Evolutionary conservation across 2,888 invertebrate species (phyloP).

Genomic region (Schizaphis graminum): DNA sequence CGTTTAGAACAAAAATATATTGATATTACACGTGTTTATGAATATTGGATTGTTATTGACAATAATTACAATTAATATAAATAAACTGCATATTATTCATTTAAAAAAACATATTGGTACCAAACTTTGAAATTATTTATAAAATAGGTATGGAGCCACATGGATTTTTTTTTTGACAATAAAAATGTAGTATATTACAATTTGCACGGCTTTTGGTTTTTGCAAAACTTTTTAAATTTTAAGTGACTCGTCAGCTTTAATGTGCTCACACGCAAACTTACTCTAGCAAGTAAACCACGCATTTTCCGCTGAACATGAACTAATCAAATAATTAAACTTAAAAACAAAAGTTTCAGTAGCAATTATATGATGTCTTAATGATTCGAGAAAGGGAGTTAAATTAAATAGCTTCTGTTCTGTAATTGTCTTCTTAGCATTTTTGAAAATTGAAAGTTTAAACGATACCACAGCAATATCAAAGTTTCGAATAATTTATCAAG

Average conservation of each 20-base stretch:
- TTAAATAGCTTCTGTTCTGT: conserved; percentile 4
- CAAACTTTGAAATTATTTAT: neutral
- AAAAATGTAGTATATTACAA: neutral
- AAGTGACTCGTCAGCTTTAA: conserved; percentile 27
- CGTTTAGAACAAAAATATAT: neutral
- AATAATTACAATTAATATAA: neutral
- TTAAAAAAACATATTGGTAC: neutral
- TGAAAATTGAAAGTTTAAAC: neutral
- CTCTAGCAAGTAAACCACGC: conserved; percentile 29
- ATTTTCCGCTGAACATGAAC: neutral
- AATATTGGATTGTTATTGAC: neutral
- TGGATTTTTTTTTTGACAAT: neutral
- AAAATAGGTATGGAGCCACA: too few species aligned
- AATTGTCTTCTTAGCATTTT: neutral
- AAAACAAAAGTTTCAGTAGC: conserved; percentile 50
- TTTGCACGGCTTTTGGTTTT: neutral
- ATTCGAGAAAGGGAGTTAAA: neutral
- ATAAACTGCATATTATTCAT: too few species aligned
- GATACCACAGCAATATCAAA: neutral
- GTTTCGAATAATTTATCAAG: neutral
- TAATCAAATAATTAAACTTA: conserved; percentile 55
- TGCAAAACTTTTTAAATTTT: conserved; percentile 32
- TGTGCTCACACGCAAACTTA: neutral
- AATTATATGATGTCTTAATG: conserved; percentile 16
- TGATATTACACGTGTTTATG: neutral